Evolutionary conservation across 2,113 vertebrate genomes (phyloP).

Genomic region (Phocoena phocoena): DNA sequence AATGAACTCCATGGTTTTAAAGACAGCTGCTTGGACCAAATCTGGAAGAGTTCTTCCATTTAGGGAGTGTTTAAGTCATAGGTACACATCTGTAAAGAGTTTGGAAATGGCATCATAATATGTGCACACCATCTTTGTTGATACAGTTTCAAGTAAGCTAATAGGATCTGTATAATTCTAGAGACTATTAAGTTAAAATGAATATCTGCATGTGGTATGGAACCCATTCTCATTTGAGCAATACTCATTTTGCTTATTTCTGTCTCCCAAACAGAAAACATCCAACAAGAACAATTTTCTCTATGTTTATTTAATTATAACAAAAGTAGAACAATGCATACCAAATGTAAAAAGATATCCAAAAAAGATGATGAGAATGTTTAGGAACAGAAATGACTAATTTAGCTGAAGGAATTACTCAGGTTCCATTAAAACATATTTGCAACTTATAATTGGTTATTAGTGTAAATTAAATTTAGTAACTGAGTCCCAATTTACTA

Average conservation of each 20-base stretch:
- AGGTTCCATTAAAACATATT: slow-evolving; percentile 51
- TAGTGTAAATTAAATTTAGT: slow-evolving; percentile 53
- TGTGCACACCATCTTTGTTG: not conserved
- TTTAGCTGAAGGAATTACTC: slow-evolving; percentile 50
- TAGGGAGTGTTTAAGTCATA: not conserved
- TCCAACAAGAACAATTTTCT: slow-evolving; percentile 70
- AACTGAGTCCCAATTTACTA: slow-evolving; percentile 65
- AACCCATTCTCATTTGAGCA: slow-evolving; percentile 23
- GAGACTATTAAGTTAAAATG: slow-evolving; percentile 10
- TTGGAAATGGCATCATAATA: not conserved
- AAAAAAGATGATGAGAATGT: slow-evolving; percentile 65
- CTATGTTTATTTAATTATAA: slow-evolving; percentile 82
- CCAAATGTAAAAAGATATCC: slow-evolving; percentile 60
- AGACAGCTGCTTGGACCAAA: not conserved
- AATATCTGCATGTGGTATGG: not conserved
- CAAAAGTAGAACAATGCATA: slow-evolving; percentile 75
- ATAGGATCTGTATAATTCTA: not conserved
- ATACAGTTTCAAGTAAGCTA: not conserved
- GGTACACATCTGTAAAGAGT: not conserved
- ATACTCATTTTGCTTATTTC: not conserved
- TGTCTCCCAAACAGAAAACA: slow-evolving; percentile 72
- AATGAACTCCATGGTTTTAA: slow-evolving; percentile 22
- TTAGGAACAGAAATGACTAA: slow-evolving; percentile 73
- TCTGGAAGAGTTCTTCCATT: slow-evolving; percentile 8
- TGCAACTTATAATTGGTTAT: slow-evolving; percentile 64